phyloP scores from a whole-genome alignment of 1,140 invertebrate species.

The Calephelis nemesis region DNA sequence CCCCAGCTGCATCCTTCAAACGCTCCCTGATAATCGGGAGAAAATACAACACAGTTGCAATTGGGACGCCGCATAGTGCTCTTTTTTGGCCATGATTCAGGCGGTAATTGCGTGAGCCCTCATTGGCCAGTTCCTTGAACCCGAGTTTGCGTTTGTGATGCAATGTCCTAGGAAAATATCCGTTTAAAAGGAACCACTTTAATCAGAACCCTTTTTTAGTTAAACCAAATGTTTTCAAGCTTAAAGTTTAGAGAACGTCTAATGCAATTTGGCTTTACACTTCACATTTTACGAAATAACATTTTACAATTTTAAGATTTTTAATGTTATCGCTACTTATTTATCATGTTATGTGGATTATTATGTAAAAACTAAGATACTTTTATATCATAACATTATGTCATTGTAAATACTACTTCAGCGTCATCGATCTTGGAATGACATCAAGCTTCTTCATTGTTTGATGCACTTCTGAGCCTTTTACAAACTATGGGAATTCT shows the following conservation, averaged over 20 bases:
- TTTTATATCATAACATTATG: too few species aligned
- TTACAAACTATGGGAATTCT: too few species aligned
- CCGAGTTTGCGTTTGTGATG: conserved; percentile 26
- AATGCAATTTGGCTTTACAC: not conserved
- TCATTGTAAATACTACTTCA: too few species aligned
- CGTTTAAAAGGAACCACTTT: conserved; percentile 27
- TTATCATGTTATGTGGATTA: too few species aligned
- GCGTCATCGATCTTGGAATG: too few species aligned
- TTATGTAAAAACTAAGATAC: too few species aligned
- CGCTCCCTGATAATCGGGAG: conserved; percentile 72
- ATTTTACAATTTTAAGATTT: too few species aligned
- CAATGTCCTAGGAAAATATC: conserved; percentile 32
- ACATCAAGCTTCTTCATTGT: too few species aligned
- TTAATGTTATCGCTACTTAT: too few species aligned
- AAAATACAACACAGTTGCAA: conserved; percentile 73
- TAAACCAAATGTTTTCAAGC: conserved; percentile 1
- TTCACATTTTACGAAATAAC: not conserved
- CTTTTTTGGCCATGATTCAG: conserved; percentile 73
- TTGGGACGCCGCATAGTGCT: conserved; percentile 65
- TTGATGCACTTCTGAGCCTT: too few species aligned
- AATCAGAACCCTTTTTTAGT: conserved; percentile 29
- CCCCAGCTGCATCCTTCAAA: conserved; percentile 71
- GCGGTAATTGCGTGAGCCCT: conserved; percentile 62
- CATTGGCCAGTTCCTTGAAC: conserved; percentile 55
- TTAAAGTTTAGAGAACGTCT: not conserved